Evolutionary conservation across 1,140 invertebrate species (phyloP).

Genomic region (Eciton burchellii): DNA sequence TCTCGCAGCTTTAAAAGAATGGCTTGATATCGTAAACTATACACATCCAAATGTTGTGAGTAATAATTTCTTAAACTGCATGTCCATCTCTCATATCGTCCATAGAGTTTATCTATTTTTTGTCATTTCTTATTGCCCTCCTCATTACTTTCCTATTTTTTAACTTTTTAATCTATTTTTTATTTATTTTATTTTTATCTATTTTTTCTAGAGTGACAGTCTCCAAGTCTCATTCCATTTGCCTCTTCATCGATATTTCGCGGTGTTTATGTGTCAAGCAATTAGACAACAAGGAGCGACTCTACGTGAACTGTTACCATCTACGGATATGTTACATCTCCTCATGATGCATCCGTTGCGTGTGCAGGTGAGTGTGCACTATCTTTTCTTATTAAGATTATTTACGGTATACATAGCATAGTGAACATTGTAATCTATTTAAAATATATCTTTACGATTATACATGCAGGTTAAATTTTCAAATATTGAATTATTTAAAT

Average conservation of each 20-base stretch:
- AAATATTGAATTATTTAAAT: not conserved
- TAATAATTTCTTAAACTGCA: not conserved
- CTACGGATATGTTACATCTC: conserved; percentile 91
- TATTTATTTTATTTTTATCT: conserved; percentile 5
- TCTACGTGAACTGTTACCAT: conserved; percentile 92
- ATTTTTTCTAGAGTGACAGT: conserved; percentile 89
- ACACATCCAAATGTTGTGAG: conserved; percentile 89
- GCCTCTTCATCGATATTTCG: conserved; percentile 97
- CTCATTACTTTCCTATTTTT: too few species aligned
- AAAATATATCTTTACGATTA: not conserved
- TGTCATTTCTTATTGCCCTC: conserved; percentile 52
- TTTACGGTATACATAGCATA: not conserved
- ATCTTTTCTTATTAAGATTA: not conserved
- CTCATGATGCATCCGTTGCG: conserved; percentile 95
- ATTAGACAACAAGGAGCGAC: conserved; percentile 92
- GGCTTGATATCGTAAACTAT: conserved; percentile 94
- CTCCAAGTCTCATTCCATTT: conserved; percentile 97
- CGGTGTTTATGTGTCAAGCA: conserved; percentile 96
- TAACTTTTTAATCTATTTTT: too few species aligned
- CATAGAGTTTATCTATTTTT: conserved; percentile 43
- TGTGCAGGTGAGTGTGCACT: conserved; percentile 91
- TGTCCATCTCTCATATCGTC: too few species aligned
- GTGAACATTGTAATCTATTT: not conserved
- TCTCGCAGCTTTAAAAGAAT: conserved; percentile 91
- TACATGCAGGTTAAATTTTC: not conserved